phyloP scores from a whole-genome alignment of 2,113 vertebrate genomes.

The Megatriorchis doriae region DNA sequence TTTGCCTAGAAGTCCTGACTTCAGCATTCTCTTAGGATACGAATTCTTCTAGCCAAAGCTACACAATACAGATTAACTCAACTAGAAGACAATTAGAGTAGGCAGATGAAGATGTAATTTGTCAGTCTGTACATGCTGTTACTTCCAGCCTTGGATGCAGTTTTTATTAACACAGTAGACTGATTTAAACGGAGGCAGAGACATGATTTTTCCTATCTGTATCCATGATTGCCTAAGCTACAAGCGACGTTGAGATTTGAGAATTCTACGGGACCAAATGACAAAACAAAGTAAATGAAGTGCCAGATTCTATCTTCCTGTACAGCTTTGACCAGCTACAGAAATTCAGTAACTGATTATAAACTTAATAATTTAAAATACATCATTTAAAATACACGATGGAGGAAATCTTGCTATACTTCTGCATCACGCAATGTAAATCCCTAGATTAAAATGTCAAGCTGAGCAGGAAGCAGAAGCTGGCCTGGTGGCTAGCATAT shows the following conservation, averaged over 20 bases:
- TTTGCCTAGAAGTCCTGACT: conserved; percentile 52
- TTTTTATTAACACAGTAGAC: not conserved
- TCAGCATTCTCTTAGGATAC: conserved; percentile 39
- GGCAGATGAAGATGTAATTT: conserved; percentile 41
- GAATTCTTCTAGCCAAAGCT: conserved; percentile 11
- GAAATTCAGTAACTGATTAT: not conserved
- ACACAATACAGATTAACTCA: not conserved
- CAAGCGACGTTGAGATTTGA: not conserved
- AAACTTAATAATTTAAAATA: not conserved
- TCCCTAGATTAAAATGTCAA: not conserved
- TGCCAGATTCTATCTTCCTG: not conserved
- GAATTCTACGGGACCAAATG: not conserved
- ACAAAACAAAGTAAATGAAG: not conserved
- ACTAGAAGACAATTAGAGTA: not conserved
- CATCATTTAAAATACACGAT: not conserved
- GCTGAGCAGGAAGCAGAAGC: not conserved
- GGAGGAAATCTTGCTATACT: not conserved
- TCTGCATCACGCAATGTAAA: not conserved
- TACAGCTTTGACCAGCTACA: not conserved
- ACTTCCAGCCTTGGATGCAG: not conserved
- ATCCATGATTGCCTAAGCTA: not conserved
- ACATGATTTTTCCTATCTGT: not conserved
- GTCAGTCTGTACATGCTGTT: not conserved
- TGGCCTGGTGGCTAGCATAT: not conserved
- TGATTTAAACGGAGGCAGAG: not conserved